These are phyloP conservation scores for Lordiphosa stackelbergi DNA, from an alignment of 1,140 invertebrate species.

Conservation along the genomic window DNA sequence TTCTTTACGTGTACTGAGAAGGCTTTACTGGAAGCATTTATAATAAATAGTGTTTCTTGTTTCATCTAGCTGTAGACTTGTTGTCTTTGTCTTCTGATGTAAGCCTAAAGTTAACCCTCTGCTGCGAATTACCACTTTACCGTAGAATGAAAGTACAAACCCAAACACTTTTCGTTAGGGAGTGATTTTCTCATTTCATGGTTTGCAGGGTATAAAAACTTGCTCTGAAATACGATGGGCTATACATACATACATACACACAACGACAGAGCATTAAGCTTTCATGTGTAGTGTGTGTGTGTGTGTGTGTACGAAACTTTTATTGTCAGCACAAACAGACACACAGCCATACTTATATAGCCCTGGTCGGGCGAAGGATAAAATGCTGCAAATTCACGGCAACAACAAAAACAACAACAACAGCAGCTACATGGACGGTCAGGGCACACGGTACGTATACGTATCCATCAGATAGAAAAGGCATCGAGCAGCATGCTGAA, in stretches of 20 bases:
- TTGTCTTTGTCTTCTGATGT: too few relatives aligned
- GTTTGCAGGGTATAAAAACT: slow-evolving; percentile 55
- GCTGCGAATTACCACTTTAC: too few relatives aligned
- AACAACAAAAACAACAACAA: slow-evolving; percentile 44
- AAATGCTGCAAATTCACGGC: slow-evolving; percentile 72
- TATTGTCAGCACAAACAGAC: slow-evolving; percentile 74
- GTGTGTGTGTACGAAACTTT: slow-evolving; percentile 65
- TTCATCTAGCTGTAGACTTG: too few relatives aligned
- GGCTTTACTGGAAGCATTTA: too few relatives aligned
- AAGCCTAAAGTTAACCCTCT: too few relatives aligned
- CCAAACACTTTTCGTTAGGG: slow-evolving; percentile 5
- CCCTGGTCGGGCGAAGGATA: slow-evolving; percentile 65
- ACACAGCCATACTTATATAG: slow-evolving; percentile 32
- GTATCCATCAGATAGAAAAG: slow-evolving; percentile 75
- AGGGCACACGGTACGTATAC: slow-evolving; percentile 68
- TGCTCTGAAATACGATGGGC: slow-evolving; percentile 69
- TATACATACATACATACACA: slow-evolving; percentile 33
- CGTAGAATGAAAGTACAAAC: not conserved
- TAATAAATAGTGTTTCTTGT: too few relatives aligned
- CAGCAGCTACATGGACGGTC: slow-evolving; percentile 19
- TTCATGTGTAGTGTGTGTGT: slow-evolving; percentile 41
- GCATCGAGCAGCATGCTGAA: slow-evolving; percentile 72
- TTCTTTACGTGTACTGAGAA: too few relatives aligned
- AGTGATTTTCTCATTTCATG: slow-evolving; percentile 23
- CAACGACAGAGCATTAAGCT: slow-evolving; percentile 60